Evolutionary conservation across 2,797 vertebrate species (phyloP).

Genomic region (Falco biarmicus): DNA sequence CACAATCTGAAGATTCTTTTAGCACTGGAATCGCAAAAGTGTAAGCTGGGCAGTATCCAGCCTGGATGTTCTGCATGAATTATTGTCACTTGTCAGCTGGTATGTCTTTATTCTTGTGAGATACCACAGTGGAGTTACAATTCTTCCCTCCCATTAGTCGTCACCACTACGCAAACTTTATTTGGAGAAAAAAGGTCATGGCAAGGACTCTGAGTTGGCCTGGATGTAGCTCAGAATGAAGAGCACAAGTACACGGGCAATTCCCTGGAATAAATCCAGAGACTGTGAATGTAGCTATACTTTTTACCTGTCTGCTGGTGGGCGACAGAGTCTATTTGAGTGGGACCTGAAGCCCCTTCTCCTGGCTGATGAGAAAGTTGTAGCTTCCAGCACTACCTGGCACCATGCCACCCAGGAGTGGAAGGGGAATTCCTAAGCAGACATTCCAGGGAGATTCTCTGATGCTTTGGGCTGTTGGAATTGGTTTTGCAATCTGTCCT

Average conservation of each 20-base stretch:
- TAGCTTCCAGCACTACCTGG: slow-evolving; percentile 31
- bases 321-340: background rate
- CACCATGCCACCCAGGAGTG: slow-evolving; percentile 30
- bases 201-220: slow-evolving; percentile 17
- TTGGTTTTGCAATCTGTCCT: background rate
- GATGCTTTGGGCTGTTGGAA: background rate
- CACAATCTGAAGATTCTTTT: slow-evolving; percentile 42
- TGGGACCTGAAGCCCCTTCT: slow-evolving; percentile 29
- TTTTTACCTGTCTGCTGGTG: background rate
- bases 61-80: slow-evolving; percentile 20
- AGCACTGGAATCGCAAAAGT: slow-evolving; percentile 11
- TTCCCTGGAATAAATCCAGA: slow-evolving; percentile 31
- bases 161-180: slow-evolving; percentile 10
- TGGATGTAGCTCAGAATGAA: background rate
- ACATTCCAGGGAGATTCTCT: slow-evolving; percentile 30
- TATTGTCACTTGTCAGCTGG: slow-evolving; percentile 47
- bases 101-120: slow-evolving; percentile 33
- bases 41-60: slow-evolving; percentile 21
- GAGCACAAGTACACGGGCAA: background rate
- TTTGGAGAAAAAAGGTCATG: slow-evolving; percentile 46
- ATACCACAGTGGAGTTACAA: slow-evolving; percentile 20
- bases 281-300: background rate
- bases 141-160: slow-evolving; percentile 10
- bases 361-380: background rate
- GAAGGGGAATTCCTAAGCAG: slow-evolving; percentile 65